These are phyloP conservation scores for Hofmannophila pseudospretella DNA, from an alignment of 2,888 invertebrate species.

Conservation along the genomic window DNA sequence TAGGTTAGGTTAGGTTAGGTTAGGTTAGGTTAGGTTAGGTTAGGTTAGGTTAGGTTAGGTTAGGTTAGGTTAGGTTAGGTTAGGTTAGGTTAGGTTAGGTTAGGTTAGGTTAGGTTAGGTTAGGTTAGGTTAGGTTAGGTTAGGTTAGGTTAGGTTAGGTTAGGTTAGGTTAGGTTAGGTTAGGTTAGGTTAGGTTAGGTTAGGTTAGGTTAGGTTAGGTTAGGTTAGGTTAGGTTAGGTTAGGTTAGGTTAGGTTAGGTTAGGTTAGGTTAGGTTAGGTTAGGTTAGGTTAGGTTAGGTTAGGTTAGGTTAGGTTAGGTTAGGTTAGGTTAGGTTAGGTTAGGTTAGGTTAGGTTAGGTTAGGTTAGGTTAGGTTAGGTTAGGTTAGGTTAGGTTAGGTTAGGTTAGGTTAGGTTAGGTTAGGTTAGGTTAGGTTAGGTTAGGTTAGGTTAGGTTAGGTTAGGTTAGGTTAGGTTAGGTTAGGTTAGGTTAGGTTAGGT, in stretches of 20 bases:
- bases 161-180: constrained; percentile 13
- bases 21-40: constrained; percentile 13
- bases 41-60: constrained; percentile 17
- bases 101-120: constrained; percentile 17
- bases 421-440: constrained; percentile 9
- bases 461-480: constrained; percentile 3
- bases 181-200: constrained; percentile 3
- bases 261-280: constrained; percentile 6
- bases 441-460: constrained; percentile 9
- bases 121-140: constrained; percentile 13
- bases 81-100: constrained; percentile 12
- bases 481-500: constrained; percentile 1
- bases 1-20: constrained; percentile 14
- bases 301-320: constrained; percentile 14
- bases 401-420: constrained; percentile 12
- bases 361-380: constrained; percentile 10
- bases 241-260: constrained; percentile 3
- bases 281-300: constrained; percentile 10
- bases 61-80: constrained; percentile 13
- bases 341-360: constrained; percentile 9
- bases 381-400: constrained; percentile 11
- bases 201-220: constrained; percentile 4
- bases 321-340: constrained; percentile 13
- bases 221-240: constrained; percentile 5
- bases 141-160: constrained; percentile 14